Base-by-base conservation (phyloP, 1,140 invertebrate genomes). In the Drosophila sp. region DNA sequence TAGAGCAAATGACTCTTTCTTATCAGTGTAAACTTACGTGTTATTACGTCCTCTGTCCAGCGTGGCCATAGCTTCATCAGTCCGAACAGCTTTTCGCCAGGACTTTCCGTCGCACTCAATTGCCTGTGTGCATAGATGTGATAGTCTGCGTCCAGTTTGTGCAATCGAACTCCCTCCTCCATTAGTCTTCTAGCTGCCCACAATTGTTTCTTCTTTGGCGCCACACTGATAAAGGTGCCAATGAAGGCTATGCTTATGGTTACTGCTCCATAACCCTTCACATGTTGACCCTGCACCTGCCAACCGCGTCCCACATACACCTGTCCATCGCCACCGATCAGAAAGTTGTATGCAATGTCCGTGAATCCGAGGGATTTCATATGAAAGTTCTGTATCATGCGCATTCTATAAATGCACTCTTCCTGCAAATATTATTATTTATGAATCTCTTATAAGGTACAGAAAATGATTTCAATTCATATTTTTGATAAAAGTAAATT, bases 261-360 rank as follows among this genome's bases (percentile, higher is more conserved):
- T 40, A 92, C 93, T 1, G 81, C 76, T 65, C 96, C 96, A 78
- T 94, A 95, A 0, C 93, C 92, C 14, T 92, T 92, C 0, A 94
- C 94, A 75, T 96, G 95, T 2, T 94, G 93, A 0, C 95, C 95
- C 4, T 93, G 87, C 7, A 90, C 90, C 66, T 94, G 93, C 95
- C 95, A 96, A 1, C 95, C 95, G 13, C 93, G 92, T 0, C 95
- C 95, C 86, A 94, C 94, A 91, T 96, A 96, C 0, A 94, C 93
- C 2, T 93, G 93, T 0, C 95, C 95, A 82, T 96, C 95, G 25
- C 95, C 95, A 0, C 96, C 96, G 1, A 97, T 93, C 1, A 97
- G 87, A 78, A 97, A 97, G 81, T 95, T 97, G 75, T 96, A 96
- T 0, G 41, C 94, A 34, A 96, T 95, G 71, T 96, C 95, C 14